Conservation (phyloP, 2,113 vertebrate genomes). For the Tenebrosternarchus preto region DNA sequence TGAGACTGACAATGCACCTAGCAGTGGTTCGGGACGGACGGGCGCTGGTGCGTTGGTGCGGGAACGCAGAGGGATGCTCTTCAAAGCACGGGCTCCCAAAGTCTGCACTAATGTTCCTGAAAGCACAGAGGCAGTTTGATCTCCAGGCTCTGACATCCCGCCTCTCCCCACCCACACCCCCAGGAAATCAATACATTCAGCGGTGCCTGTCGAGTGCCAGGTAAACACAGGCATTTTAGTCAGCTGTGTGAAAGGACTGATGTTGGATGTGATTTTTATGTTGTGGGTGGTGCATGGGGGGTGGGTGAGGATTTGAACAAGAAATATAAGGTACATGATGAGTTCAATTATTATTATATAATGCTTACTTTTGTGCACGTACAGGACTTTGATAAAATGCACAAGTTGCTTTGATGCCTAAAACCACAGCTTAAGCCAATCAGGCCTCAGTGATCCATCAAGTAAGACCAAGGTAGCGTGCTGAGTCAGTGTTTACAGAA, state of each 20-base stretch:
- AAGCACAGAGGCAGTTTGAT: conserved; percentile 27
- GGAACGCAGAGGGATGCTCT: conserved; percentile 7
- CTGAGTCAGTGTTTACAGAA: background rate
- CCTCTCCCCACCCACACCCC: background rate
- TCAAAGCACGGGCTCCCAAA: conserved; percentile 20
- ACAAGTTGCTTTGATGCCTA: background rate
- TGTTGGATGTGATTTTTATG: conserved; percentile 7
- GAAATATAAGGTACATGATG: background rate
- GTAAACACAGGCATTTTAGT: conserved; percentile 10
- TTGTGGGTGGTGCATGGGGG: no score
- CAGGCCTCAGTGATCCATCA: background rate
- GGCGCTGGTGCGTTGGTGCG: background rate
- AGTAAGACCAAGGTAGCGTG: background rate
- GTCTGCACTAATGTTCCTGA: conserved; percentile 8
- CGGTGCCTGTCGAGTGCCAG: conserved; percentile 45
- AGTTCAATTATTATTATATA: background rate
- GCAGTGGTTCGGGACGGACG: conserved; percentile 7
- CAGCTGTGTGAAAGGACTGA: background rate
- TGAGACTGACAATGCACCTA: background rate
- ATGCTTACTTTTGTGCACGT: background rate
- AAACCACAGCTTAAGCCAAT: background rate
- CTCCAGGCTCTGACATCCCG: background rate
- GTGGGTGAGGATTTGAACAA: background rate
- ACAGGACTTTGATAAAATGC: background rate
- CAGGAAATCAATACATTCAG: conserved; percentile 53